These are phyloP conservation scores for Anas capensis DNA, from an alignment of 2,797 vertebrate genomes.

Conservation along the genomic window DNA sequence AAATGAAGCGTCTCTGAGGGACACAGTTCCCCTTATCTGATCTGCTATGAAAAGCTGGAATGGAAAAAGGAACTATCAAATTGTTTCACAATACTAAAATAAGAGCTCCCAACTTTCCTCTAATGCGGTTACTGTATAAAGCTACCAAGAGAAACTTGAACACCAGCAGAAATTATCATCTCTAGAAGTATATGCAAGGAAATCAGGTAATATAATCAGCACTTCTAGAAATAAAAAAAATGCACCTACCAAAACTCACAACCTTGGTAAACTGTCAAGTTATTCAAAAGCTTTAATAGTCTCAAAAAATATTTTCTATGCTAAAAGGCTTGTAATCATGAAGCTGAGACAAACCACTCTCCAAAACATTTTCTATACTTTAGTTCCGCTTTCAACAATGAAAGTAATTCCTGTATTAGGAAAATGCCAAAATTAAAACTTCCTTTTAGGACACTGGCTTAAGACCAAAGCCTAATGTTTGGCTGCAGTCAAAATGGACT, in stretches of 20 bases:
- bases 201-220: background rate
- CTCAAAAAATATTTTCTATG: background rate
- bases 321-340: background rate
- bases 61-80: slow-evolving; percentile 46
- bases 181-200: background rate
- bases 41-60: slow-evolving; percentile 2
- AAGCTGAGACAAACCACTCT: background rate
- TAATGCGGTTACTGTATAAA: background rate
- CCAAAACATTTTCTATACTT: background rate
- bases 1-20: background rate
- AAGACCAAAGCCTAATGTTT: background rate
- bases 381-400: background rate
- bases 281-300: background rate
- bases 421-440: background rate
- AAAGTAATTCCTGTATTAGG: background rate
- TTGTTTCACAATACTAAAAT: background rate
- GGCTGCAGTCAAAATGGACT: background rate
- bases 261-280: background rate
- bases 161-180: background rate
- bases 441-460: background rate
- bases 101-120: background rate
- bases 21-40: slow-evolving; percentile 21
- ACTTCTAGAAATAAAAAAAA: background rate
- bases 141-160: background rate
- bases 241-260: background rate